phyloP scores from a whole-genome alignment of 1,140 invertebrate species.

The Pollicipes pollicipes region DNA sequence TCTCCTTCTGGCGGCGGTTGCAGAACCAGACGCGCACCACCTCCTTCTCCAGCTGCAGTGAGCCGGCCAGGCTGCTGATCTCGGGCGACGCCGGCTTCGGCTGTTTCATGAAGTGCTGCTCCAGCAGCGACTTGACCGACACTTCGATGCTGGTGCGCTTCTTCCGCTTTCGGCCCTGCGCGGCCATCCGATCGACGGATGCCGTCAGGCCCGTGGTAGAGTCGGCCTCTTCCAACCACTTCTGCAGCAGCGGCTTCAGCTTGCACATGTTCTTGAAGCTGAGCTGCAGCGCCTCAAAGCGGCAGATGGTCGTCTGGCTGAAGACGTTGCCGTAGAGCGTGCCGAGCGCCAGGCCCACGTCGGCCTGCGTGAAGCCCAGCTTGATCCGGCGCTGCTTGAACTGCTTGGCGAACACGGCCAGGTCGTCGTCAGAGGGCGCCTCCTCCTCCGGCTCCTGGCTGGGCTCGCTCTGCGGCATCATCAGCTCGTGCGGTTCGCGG shows the following conservation, averaged over 20 bases:
- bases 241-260: slow-evolving; percentile 90
- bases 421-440: slow-evolving; percentile 88
- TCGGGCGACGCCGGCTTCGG: slow-evolving; percentile 98
- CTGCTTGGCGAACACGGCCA: slow-evolving; percentile 97
- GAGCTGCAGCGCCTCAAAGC: slow-evolving; percentile 96
- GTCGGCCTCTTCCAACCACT: slow-evolving; percentile 98
- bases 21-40: slow-evolving; percentile 98
- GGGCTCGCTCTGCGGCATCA: slow-evolving; percentile 18
- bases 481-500: slow-evolving; percentile 19
- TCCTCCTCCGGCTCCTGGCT: slow-evolving; percentile 50
- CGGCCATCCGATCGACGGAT: slow-evolving; percentile 93
- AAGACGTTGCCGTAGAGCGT: slow-evolving; percentile 99
- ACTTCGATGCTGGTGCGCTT: no score
- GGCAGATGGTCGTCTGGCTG: slow-evolving; percentile 98
- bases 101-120: slow-evolving; percentile 97
- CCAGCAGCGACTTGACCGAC: slow-evolving; percentile 90
- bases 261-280: slow-evolving; percentile 99
- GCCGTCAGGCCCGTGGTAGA: slow-evolving; percentile 95
- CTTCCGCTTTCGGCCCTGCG: slow-evolving; percentile 93
- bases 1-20: slow-evolving; percentile 96
- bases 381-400: slow-evolving; percentile 99
- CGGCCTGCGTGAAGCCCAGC: slow-evolving; percentile 93
- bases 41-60: slow-evolving; percentile 91
- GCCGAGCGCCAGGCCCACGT: slow-evolving; percentile 91
- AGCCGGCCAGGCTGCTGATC: slow-evolving; percentile 79